phyloP scores from a whole-genome alignment of 1,140 invertebrate genomes.

The Drosophila pruinosa region DNA sequence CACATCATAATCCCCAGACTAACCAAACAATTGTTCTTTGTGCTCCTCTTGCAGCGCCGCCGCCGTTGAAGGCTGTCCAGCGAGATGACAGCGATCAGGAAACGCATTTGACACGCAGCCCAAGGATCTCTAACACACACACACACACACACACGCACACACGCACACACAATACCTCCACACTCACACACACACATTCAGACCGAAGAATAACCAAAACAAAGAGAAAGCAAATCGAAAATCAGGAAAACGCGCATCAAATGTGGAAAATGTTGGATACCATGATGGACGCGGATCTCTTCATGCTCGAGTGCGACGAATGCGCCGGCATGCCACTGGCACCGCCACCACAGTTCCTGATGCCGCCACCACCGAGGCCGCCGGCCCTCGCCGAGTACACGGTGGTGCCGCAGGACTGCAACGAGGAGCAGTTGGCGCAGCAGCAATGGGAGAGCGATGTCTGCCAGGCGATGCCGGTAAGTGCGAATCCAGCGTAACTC shows the following conservation, averaged over 20 bases:
- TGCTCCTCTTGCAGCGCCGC: conserved; percentile 54
- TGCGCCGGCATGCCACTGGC: conserved; percentile 85
- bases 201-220: conserved; percentile 14
- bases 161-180: conserved; percentile 1
- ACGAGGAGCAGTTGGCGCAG: conserved; percentile 73
- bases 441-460: conserved; percentile 81
- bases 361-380: conserved; percentile 85
- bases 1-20: conserved; percentile 30
- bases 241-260: conserved; percentile 36
- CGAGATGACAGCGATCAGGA: conserved; percentile 66
- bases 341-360: conserved; percentile 85
- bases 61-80: conserved; percentile 69
- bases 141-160: neutral
- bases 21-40: conserved; percentile 22
- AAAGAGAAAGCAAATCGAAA: neutral
- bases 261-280: conserved; percentile 81
- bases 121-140: conserved; percentile 27
- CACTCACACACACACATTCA: neutral
- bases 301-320: conserved; percentile 83
- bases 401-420: conserved; percentile 68
- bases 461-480: conserved; percentile 84
- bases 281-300: conserved; percentile 67
- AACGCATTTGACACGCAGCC: conserved; percentile 68
- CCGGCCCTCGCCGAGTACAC: conserved; percentile 83
- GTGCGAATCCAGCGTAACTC: conserved; percentile 25